phyloP scores from a whole-genome alignment of 1,140 invertebrate species.

The Leptopilina clavipes region DNA sequence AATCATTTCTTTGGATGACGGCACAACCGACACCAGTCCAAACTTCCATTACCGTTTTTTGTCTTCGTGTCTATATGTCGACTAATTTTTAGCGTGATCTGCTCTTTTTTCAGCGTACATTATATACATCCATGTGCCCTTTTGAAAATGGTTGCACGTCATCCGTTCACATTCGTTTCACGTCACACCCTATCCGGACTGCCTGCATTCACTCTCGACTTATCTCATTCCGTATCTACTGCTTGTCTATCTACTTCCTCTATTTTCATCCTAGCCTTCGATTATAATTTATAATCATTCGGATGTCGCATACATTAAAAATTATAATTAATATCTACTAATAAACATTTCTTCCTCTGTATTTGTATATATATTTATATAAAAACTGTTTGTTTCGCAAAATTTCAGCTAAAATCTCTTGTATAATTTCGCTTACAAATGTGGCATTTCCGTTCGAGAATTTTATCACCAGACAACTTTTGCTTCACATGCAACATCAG shows the following conservation, averaged over 20 bases:
- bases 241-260: constrained; percentile 46
- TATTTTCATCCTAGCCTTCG: constrained; percentile 45
- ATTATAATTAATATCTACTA: no score
- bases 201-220: constrained; percentile 53
- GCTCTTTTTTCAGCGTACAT: constrained; percentile 18
- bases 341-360: no score
- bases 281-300: constrained; percentile 47
- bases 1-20: not conserved
- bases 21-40: not conserved
- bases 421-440: not conserved
- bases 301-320: not conserved
- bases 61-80: not conserved
- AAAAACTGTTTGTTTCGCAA: no score
- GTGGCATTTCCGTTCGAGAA: not conserved
- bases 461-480: not conserved
- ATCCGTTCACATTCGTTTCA: constrained; percentile 51
- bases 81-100: constrained; percentile 36
- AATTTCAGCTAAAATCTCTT: no score
- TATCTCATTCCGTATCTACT: constrained; percentile 46
- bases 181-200: constrained; percentile 55
- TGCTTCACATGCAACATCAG: not conserved
- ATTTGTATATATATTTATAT: no score
- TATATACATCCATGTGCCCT: constrained; percentile 47
- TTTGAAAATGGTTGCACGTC: constrained; percentile 56
- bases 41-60: not conserved